Evolutionary conservation across 2,888 invertebrate genomes (phyloP).

Genomic region (Apodemia mormo): DNA sequence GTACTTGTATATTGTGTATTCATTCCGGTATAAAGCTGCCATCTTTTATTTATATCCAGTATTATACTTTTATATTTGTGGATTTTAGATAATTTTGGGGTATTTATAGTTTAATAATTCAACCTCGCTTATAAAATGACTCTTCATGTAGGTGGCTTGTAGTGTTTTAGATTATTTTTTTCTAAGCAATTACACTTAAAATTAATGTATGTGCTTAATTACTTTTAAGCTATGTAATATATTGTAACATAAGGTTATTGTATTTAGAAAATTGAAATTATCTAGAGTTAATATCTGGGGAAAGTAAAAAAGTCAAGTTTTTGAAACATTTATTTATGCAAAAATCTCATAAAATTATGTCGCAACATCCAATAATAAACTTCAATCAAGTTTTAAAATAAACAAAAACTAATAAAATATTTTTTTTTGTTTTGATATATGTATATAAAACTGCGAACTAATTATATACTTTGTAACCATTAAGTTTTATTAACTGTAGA

Average conservation of each 20-base stretch:
- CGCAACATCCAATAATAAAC: no score
- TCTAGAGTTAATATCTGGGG: neutral
- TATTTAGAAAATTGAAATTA: slow-evolving; percentile 1
- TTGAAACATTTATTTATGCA: no score
- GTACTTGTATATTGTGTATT: slow-evolving; percentile 28
- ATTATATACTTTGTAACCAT: neutral
- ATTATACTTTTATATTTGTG: slow-evolving; percentile 40
- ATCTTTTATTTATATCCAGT: slow-evolving; percentile 46
- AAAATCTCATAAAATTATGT: no score
- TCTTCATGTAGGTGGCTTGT: slow-evolving; percentile 19
- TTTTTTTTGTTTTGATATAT: neutral
- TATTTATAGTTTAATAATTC: slow-evolving; percentile 30
- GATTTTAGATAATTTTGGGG: slow-evolving; percentile 27
- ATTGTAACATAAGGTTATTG: slow-evolving; percentile 16
- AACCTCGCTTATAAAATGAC: slow-evolving; percentile 29
- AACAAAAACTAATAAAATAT: neutral
- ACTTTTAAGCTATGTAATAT: slow-evolving; percentile 31
- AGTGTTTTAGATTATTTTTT: slow-evolving; percentile 33
- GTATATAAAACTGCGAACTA: neutral
- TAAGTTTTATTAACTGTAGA: neutral
- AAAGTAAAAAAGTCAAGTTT: no score
- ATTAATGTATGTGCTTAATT: slow-evolving; percentile 37
- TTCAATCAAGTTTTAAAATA: neutral
- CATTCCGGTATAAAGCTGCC: slow-evolving; percentile 50
- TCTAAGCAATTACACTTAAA: slow-evolving; percentile 16